Percentiles rank a stretch among this genome's conserved stretches.
Conservation (phyloP, 1,140 invertebrate species). For the Penaeus japonicus region DNA sequence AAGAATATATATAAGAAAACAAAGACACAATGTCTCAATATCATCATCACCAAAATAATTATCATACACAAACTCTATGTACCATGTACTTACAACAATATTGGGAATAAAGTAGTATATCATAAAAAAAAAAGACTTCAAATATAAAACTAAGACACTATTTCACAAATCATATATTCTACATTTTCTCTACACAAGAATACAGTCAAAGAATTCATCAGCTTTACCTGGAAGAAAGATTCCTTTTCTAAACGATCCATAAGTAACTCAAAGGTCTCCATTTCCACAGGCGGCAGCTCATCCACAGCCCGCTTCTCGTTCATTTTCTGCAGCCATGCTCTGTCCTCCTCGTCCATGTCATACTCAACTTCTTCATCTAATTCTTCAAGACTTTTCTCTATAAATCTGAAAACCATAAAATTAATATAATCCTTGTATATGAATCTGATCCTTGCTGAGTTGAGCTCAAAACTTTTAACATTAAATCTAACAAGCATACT, state of each 20-base stretch:
- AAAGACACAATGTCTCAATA: neutral
- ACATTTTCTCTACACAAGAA: neutral
- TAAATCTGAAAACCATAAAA: conserved; percentile 73
- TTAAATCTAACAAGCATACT: no score
- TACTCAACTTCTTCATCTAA: conserved; percentile 94
- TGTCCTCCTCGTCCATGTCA: conserved; percentile 97
- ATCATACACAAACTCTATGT: no score
- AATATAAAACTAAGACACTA: neutral
- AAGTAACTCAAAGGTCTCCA: conserved; percentile 89
- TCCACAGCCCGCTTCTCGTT: conserved; percentile 80
- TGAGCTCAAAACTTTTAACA: no score
- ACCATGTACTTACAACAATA: neutral
- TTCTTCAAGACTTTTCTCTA: conserved; percentile 94
- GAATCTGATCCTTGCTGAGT: no score
- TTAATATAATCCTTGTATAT: no score
- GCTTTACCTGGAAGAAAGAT: conserved; percentile 86
- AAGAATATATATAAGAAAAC: neutral
- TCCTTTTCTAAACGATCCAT: conserved; percentile 98
- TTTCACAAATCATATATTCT: no score
- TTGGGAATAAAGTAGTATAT: neutral
- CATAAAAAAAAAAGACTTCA: neutral
- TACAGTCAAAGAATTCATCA: neutral
- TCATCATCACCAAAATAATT: neutral
- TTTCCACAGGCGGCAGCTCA: conserved; percentile 75
- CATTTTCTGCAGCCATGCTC: conserved; percentile 87